phyloP scores from a whole-genome alignment of 2,888 invertebrate genomes.

The Miltochrista miniata region DNA sequence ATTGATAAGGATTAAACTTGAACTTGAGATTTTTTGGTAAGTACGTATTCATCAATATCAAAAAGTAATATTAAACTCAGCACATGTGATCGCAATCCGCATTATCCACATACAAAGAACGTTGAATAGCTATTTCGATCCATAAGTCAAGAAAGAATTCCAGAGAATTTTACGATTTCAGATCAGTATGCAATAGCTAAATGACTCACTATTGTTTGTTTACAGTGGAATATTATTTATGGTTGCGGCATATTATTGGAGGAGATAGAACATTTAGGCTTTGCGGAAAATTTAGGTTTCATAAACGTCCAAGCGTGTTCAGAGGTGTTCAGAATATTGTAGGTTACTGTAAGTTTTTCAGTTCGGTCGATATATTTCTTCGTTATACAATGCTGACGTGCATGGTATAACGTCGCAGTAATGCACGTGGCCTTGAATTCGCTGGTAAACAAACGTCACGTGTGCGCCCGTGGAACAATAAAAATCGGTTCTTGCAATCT shows the following conservation, averaged over 20 bases:
- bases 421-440: slow-evolving; percentile 69
- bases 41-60: slow-evolving; percentile 22
- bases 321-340: slow-evolving; percentile 6
- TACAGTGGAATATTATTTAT: slow-evolving; percentile 27
- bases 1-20: slow-evolving; percentile 46
- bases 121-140: slow-evolving; percentile 26
- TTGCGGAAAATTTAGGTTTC: slow-evolving; percentile 9
- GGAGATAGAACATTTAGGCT: slow-evolving; percentile 2
- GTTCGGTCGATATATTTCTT: slow-evolving; percentile 31
- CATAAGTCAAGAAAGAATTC: slow-evolving; percentile 31
- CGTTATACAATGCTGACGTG: slow-evolving; percentile 51
- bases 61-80: slow-evolving; percentile 19
- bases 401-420: slow-evolving; percentile 69
- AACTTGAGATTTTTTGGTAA: slow-evolving; percentile 50
- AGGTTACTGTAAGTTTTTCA: slow-evolving; percentile 14
- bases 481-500: slow-evolving; percentile 49
- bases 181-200: slow-evolving; percentile 4
- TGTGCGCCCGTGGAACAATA: slow-evolving; percentile 47
- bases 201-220: slow-evolving; percentile 47
- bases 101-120: slow-evolving; percentile 29
- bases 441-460: slow-evolving; percentile 76
- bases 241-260: slow-evolving; percentile 19
- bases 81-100: slow-evolving; percentile 26
- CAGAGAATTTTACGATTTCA: slow-evolving; percentile 19
- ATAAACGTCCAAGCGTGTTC: slow-evolving; percentile 2